Conservation (phyloP, 2,797 vertebrate genomes). For the Lycodopsis pacificus region DNA sequence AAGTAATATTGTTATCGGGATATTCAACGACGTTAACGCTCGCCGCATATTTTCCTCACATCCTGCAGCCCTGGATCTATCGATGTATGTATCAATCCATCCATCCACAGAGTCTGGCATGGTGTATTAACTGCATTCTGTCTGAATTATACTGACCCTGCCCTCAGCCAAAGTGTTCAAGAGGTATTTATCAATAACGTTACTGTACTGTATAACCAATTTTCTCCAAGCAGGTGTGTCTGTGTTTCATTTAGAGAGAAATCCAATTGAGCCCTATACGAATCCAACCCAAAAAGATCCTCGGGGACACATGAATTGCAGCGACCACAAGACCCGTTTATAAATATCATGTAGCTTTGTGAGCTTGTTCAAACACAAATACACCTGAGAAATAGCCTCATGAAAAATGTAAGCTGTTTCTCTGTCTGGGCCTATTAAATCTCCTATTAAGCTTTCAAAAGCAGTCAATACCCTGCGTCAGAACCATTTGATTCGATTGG, state of each 20-base stretch:
- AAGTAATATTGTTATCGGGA: not conserved
- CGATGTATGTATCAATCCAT: not conserved
- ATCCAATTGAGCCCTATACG: slow-evolving; percentile 40
- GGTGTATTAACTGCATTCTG: not conserved
- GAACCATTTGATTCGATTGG: slow-evolving; percentile 69
- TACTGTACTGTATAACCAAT: slow-evolving; percentile 4
- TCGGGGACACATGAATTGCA: slow-evolving; percentile 37
- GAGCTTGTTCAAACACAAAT: slow-evolving; percentile 60
- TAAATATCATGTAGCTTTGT: slow-evolving; percentile 63
- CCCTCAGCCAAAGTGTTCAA: slow-evolving; percentile 15
- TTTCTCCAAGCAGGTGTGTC: slow-evolving; percentile 28
- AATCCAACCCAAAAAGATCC: slow-evolving; percentile 44
- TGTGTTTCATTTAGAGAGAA: slow-evolving; percentile 51
- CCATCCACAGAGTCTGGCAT: not conserved
- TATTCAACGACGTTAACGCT: not conserved
- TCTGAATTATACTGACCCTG: slow-evolving; percentile 18
- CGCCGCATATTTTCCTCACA: not conserved
- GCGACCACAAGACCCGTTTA: slow-evolving; percentile 43
- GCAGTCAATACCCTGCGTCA: slow-evolving; percentile 59
- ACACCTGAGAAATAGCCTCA: slow-evolving; percentile 59
- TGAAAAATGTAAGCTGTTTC: slow-evolving; percentile 71
- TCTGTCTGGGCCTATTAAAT: slow-evolving; percentile 69
- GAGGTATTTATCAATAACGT: slow-evolving; percentile 16
- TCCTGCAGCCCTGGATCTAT: not conserved
- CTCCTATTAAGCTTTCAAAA: slow-evolving; percentile 62